Base-by-base conservation (phyloP, 2,888 invertebrate species). In the Drosophila hawaiiensis region DNA sequence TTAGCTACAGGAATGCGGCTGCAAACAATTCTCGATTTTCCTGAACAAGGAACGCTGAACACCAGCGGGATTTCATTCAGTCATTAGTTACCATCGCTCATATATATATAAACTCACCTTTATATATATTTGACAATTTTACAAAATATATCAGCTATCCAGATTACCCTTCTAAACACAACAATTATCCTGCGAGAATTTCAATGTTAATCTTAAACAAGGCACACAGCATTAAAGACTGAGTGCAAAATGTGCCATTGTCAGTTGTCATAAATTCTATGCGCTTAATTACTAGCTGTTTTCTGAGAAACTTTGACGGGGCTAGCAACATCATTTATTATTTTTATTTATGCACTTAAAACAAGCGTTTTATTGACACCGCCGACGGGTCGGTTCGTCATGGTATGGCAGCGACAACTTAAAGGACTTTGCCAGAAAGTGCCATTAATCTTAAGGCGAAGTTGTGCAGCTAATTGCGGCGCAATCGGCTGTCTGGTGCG, bases 401-500 rank as follows among this genome's bases (percentile, higher is more conserved):
- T n/a, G n/a, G n/a, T n/a, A 84, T 74, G 83, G 60, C 74, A 70
- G 65, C 75, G 72, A 69, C 76, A 73, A 70, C 67, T 78, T 49
- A 72, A 86, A 74, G 61, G 84, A 80, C 76, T 76, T 70, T 66
- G 70, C 74, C 70, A 69, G 66, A 74, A 74, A 83, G 25, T 69
- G 76, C 67, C 80, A 87, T 90, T 90, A 90, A 87, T 87, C 89
- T 87, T 86, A 29, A 64, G 84, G 54, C 78, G 60, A 85, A 82
- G 80, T 89, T 86, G 82, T 89, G 90, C 86, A 82, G 90, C 83
- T 90, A 90, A 87, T 87, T 87, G 89, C 64, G 78, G 55, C 82
- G 71, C 68, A 83, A 73, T 76, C 76, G 66, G 61, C 49, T 70
- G 83, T 89, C 79, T 82, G 72, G 63, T 68, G 63, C 70, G 64